phyloP scores from a whole-genome alignment of 2,888 invertebrate genomes.

The Parelbella ahira region DNA sequence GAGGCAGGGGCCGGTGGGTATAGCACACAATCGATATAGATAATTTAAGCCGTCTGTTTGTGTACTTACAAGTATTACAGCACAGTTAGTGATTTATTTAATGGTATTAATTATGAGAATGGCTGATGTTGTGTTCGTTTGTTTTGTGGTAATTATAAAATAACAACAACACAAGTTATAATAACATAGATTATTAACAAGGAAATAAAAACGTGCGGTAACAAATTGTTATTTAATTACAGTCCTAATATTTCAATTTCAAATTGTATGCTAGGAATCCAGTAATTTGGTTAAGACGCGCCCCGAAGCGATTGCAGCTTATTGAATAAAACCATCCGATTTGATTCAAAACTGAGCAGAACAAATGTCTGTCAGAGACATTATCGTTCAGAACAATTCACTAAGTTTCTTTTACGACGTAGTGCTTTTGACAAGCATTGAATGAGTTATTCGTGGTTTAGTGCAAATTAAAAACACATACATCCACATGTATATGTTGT shows the following conservation, averaged over 20 bases:
- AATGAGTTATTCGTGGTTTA: background rate
- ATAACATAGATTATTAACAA: no score
- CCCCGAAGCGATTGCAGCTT: conserved; percentile 23
- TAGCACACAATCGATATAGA: conserved; percentile 17
- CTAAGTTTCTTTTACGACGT: conserved; percentile 17
- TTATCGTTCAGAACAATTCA: conserved; percentile 20
- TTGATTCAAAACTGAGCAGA: conserved; percentile 15
- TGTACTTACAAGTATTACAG: conserved; percentile 9
- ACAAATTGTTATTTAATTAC: no score
- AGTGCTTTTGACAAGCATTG: conserved; percentile 20
- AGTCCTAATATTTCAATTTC: conserved; percentile 2
- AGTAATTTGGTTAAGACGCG: conserved; percentile 16
- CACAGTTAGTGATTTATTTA: background rate
- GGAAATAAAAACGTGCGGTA: no score
- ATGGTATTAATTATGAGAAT: no score
- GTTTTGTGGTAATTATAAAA: no score
- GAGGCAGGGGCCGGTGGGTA: conserved; percentile 41
- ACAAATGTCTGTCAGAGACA: conserved; percentile 21
- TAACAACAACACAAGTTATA: no score
- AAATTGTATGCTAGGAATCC: conserved; percentile 13
- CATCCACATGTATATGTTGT: no score
- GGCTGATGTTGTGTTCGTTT: no score
- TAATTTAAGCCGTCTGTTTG: conserved; percentile 14
- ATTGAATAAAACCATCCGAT: conserved; percentile 24
- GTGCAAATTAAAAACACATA: no score